Conservation (phyloP, 2,113 vertebrate species). For the Lepidothrix coronata region DNA sequence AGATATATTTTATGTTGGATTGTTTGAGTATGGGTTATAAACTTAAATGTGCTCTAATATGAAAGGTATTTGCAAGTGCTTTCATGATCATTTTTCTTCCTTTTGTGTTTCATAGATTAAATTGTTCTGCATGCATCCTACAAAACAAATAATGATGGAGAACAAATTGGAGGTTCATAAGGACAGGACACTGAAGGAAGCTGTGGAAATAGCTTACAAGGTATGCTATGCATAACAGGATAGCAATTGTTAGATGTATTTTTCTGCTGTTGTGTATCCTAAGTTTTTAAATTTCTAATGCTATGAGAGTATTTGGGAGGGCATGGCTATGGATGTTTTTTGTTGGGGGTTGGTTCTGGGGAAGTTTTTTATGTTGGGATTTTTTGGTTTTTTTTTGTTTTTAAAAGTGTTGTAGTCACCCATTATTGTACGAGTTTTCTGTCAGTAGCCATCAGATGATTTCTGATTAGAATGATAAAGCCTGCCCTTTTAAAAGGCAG, state of each 20-base stretch:
- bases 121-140: slow-evolving; percentile 95
- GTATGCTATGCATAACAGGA: slow-evolving; percentile 45
- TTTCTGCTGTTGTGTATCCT: background rate
- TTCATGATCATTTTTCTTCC: background rate
- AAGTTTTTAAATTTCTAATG: background rate
- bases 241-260: background rate
- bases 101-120: slow-evolving; percentile 84
- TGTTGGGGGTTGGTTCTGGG: background rate
- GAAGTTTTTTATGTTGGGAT: too few relatives aligned
- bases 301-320: background rate
- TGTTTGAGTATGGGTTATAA: background rate
- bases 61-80: background rate
- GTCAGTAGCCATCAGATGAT: background rate
- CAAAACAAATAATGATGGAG: slow-evolving; percentile 94
- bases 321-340: background rate
- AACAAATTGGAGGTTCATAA: slow-evolving; percentile 98
- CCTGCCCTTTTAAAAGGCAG: background rate
- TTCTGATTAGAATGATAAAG: background rate
- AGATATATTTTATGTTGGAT: background rate
- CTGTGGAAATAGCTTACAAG: slow-evolving; percentile 94
- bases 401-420: background rate
- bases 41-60: background rate
- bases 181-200: slow-evolving; percentile 93
- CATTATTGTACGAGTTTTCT: background rate
- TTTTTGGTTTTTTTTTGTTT: background rate